Percentiles rank a stretch among this genome's conserved stretches.
phyloP scores from a whole-genome alignment of 53 echinoderm and acorn worm species.

The Glandiceps talaboti region DNA sequence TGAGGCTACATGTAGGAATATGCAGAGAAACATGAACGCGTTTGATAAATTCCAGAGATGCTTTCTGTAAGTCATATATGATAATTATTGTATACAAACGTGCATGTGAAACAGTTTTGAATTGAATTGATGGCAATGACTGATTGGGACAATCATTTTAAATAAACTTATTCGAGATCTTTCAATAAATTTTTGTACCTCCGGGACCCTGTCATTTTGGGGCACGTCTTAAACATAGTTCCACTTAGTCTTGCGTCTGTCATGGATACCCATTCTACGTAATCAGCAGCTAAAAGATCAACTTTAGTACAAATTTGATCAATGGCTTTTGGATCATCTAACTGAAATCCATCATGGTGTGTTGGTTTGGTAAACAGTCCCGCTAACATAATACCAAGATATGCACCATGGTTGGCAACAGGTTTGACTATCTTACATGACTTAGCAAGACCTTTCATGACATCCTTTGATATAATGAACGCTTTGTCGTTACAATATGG shows the following conservation, averaged over 20 bases:
- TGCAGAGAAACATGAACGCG: too few species aligned
- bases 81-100: too few species aligned
- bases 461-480: background rate
- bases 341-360: background rate
- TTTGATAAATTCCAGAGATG: too few species aligned
- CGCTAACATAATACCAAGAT: background rate
- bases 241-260: background rate
- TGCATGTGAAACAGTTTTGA: too few species aligned
- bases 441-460: background rate
- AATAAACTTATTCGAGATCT: background rate
- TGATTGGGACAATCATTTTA: too few species aligned
- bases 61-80: too few species aligned
- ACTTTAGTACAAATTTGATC: background rate
- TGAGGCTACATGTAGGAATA: too few species aligned
- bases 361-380: background rate
- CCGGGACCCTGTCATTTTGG: background rate
- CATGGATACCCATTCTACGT: background rate
- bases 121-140: too few species aligned
- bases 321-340: background rate
- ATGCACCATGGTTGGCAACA: background rate
- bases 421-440: background rate
- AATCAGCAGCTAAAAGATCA: background rate
- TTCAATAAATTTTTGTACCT: background rate
- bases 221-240: background rate
- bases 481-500: background rate